A percentile compares a stretch with the other conserved stretches of the same genome.
Evolutionary conservation across 2,797 vertebrate species (phyloP).

Genomic region (Pelochelys cantorii): DNA sequence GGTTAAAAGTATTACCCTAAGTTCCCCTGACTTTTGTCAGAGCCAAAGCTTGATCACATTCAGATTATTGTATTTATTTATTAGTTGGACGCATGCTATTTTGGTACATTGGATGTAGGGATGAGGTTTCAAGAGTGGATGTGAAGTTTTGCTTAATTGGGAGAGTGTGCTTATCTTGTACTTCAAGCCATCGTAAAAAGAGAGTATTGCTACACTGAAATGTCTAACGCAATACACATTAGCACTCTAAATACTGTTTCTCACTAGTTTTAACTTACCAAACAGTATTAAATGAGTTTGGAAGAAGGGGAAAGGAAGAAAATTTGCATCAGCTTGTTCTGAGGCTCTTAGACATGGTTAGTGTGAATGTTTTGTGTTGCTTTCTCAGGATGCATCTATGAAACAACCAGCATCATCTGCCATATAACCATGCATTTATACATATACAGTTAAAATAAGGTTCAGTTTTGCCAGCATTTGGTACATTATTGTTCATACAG

Average conservation of each 20-base stretch:
- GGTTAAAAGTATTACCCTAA: neutral
- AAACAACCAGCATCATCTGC: neutral
- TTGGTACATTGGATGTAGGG: neutral
- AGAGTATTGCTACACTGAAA: neutral
- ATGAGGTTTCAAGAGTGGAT: neutral
- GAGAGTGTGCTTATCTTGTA: neutral
- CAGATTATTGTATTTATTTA: neutral
- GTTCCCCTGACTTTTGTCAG: neutral
- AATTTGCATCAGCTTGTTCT: neutral
- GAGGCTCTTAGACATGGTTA: too few species aligned
- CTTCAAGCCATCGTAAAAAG: neutral
- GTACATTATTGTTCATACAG: neutral
- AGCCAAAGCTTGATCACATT: neutral
- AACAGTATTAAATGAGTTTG: neutral
- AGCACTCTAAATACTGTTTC: neutral
- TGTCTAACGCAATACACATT: neutral
- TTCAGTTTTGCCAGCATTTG: neutral
- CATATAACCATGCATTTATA: neutral
- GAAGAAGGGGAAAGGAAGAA: neutral
- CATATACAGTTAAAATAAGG: neutral
- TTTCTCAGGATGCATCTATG: neutral
- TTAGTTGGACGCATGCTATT: neutral
- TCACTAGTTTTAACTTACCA: neutral
- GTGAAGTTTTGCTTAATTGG: neutral
- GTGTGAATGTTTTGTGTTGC: neutral